phyloP scores from a whole-genome alignment of 2,797 vertebrate genomes.

The Paratrypauchen microcephalus region DNA sequence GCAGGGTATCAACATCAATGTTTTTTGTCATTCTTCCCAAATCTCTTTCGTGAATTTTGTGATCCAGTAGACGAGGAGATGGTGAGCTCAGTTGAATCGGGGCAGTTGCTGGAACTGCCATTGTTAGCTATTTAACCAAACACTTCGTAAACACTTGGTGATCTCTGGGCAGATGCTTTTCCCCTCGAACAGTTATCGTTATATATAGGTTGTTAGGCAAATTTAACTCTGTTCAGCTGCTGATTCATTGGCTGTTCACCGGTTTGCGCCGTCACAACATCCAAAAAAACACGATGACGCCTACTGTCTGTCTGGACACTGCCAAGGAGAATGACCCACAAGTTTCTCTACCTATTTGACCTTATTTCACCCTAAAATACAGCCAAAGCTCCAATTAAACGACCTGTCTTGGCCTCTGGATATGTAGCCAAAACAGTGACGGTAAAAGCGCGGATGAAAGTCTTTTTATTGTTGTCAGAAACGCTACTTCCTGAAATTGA shows the following conservation, averaged over 20 bases:
- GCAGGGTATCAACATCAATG: slow-evolving; percentile 72
- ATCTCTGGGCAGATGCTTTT: slow-evolving; percentile 2
- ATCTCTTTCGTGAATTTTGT: slow-evolving; percentile 72
- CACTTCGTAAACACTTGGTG: slow-evolving; percentile 1
- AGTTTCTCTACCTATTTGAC: slow-evolving; percentile 6
- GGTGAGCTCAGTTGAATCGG: slow-evolving; percentile 67
- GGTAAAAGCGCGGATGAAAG: neutral
- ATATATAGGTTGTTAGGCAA: slow-evolving; percentile 36
- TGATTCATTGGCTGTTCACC: slow-evolving; percentile 72
- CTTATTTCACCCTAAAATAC: neutral
- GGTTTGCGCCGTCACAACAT: slow-evolving; percentile 68
- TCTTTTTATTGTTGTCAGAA: slow-evolving; percentile 24
- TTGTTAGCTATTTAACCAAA: slow-evolving; percentile 34
- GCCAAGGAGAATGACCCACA: slow-evolving; percentile 15
- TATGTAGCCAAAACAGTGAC: neutral
- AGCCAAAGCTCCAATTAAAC: no score
- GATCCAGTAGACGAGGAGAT: slow-evolving; percentile 68
- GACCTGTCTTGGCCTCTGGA: no score
- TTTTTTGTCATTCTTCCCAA: slow-evolving; percentile 61
- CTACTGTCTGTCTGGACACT: slow-evolving; percentile 35
- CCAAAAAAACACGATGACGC: slow-evolving; percentile 57
- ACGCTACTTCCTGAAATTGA: slow-evolving; percentile 46
- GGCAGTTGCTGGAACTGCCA: slow-evolving; percentile 77
- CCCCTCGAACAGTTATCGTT: slow-evolving; percentile 5
- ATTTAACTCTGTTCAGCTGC: slow-evolving; percentile 63